Evolutionary conservation across 2,113 vertebrate species (phyloP).

Genomic region (Himantopus leucocephalus): DNA sequence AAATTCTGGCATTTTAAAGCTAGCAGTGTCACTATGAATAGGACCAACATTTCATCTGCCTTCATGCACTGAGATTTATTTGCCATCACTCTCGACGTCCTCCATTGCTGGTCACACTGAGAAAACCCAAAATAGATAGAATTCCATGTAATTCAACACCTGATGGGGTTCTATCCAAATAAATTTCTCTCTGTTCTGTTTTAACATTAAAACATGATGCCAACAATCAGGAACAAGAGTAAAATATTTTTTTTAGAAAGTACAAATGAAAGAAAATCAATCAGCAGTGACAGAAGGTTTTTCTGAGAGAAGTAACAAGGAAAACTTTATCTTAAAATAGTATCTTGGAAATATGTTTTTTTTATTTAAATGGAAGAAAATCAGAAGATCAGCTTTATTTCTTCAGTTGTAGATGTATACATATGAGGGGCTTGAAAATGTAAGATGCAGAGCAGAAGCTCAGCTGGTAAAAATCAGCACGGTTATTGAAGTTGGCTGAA

Average conservation of each 20-base stretch:
- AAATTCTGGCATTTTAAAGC: not conserved
- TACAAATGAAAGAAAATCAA: not conserved
- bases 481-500: not conserved
- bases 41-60: not conserved
- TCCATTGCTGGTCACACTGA: not conserved
- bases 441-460: not conserved
- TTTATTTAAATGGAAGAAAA: not conserved
- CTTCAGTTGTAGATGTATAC: not conserved
- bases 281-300: not conserved
- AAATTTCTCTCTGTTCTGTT: not conserved
- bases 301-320: not conserved
- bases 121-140: not conserved
- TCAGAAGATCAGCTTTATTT: not conserved
- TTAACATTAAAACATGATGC: not conserved
- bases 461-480: not conserved
- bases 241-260: not conserved
- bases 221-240: not conserved
- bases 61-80: constrained; percentile 14
- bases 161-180: not conserved
- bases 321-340: not conserved
- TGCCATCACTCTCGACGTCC: not conserved
- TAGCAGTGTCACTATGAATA: not conserved
- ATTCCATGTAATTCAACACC: not conserved
- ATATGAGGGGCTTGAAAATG: not conserved
- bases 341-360: not conserved